Evolutionary conservation across 2,888 invertebrate species (phyloP).

Genomic region (Temnothorax unifasciatus): DNA sequence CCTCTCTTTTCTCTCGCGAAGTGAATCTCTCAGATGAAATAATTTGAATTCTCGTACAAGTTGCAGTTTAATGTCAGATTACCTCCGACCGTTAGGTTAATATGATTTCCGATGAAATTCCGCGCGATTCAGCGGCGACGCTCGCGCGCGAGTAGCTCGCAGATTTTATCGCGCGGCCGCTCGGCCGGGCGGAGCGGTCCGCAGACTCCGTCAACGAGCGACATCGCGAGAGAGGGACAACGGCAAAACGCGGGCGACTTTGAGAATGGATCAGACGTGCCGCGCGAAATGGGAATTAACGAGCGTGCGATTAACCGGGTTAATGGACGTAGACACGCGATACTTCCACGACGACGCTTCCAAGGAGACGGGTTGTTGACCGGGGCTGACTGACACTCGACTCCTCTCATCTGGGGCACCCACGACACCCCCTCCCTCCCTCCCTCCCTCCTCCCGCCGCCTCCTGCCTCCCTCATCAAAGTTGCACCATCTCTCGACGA

Average conservation of each 20-base stretch:
- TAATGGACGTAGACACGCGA: conserved; percentile 81
- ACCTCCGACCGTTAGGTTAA: not conserved
- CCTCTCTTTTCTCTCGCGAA: not conserved
- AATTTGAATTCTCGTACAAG: not conserved
- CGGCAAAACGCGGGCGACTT: conserved; percentile 60
- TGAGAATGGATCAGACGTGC: conserved; percentile 70
- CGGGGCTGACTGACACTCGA: conserved; percentile 73
- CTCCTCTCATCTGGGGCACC: conserved; percentile 66
- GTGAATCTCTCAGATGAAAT: not conserved
- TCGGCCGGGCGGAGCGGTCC: not conserved
- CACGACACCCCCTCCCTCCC: conserved; percentile 13
- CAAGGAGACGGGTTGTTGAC: conserved; percentile 80
- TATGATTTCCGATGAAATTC: conserved; percentile 2
- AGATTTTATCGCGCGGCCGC: not conserved
- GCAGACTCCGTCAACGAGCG: not conserved
- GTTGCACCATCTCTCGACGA: conserved; percentile 32
- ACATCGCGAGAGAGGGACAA: not conserved
- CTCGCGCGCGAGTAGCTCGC: not conserved
- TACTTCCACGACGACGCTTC: conserved; percentile 70
- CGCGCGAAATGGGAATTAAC: conserved; percentile 79
- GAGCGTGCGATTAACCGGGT: conserved; percentile 82
- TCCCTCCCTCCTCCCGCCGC: not conserved
- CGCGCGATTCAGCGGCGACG: not conserved
- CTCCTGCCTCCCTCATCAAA: conserved; percentile 20
- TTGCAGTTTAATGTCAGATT: not conserved